phyloP scores from a whole-genome alignment of 2,797 vertebrate genomes.

The Bothrops alternatus region DNA sequence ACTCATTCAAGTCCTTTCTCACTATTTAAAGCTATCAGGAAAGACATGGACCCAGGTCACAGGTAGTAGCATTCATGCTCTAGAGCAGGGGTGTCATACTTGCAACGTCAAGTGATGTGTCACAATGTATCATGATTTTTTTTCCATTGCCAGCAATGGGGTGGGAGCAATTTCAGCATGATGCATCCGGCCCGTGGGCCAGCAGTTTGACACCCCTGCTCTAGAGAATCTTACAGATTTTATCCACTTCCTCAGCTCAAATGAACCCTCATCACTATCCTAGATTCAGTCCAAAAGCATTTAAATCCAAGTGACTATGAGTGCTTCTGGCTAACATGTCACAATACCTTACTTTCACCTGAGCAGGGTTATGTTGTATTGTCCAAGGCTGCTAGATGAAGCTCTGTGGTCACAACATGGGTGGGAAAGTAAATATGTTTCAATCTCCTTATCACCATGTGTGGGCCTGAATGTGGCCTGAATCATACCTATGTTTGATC shows the following conservation, averaged over 20 bases:
- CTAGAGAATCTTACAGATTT: neutral
- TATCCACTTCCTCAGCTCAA: neutral
- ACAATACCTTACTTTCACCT: neutral
- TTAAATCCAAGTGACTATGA: neutral
- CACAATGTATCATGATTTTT: too few species aligned
- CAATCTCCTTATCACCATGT: neutral
- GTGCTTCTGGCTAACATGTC: neutral
- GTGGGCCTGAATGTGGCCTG: neutral
- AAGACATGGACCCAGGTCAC: too few species aligned
- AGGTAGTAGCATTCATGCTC: neutral
- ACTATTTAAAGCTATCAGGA: neutral
- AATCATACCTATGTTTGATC: neutral
- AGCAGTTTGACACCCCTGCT: neutral
- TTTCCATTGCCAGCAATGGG: too few species aligned
- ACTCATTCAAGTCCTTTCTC: neutral
- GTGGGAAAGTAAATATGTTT: neutral
- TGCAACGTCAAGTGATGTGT: too few species aligned
- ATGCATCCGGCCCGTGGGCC: too few species aligned
- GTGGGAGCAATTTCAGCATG: too few species aligned
- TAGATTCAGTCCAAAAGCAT: neutral
- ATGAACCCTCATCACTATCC: neutral
- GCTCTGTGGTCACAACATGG: neutral
- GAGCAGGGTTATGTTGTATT: neutral
- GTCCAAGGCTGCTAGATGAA: neutral
- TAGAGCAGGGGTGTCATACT: neutral